Evolutionary conservation across 2,888 invertebrate species (phyloP), one percentile per base, ranked within the genome.

Genomic region (Philereme transversata): DNA sequence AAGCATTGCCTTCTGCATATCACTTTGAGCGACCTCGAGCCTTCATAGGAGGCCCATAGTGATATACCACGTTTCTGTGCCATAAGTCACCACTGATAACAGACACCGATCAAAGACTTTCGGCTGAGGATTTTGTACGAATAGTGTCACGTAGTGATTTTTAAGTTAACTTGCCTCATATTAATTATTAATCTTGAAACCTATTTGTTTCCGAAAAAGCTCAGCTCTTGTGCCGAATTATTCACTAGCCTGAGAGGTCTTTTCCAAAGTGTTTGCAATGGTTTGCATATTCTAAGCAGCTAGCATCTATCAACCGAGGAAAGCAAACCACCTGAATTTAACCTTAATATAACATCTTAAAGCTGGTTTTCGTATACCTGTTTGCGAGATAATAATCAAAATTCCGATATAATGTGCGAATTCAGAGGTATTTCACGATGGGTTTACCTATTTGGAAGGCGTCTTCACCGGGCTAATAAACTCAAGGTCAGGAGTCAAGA

Each of bases 281-380:
- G 60, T 60, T 64, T 57, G 64, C 64, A 60, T 64, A 64, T 57
- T 60, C 60, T 57, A 56, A 64, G 43, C 57, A 58, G 50, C 50
- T 51, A 43, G 51, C 10, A 8, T 48, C 34, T 6, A 22, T 34
- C 9, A 44, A 7, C 22, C 5, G n/a, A 43, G 36, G 43, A 33
- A 8, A 10, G 35, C 34, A 40, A 34, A 8, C 5, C 5, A 52
- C 5, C 8, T 11, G 36, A 58, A 46, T 33, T 7, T 22, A 11
- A 34, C 48, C 47, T 48, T 58, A 5, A 10, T 5, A 4, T 36
- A 0, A 33, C 5, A 0, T 4, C 5, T 33, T 10, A 59, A 6
- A 53, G 11, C 4, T 43, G n/a, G 40, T n/a, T 43, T 38, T 59
- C 9, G 11, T 6, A 4, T 35, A 34, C 8, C 6, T 7, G 35